These are phyloP conservation scores for Drosophila takahashii DNA, from an alignment of 1,140 invertebrate genomes.

Conservation along the genomic window DNA sequence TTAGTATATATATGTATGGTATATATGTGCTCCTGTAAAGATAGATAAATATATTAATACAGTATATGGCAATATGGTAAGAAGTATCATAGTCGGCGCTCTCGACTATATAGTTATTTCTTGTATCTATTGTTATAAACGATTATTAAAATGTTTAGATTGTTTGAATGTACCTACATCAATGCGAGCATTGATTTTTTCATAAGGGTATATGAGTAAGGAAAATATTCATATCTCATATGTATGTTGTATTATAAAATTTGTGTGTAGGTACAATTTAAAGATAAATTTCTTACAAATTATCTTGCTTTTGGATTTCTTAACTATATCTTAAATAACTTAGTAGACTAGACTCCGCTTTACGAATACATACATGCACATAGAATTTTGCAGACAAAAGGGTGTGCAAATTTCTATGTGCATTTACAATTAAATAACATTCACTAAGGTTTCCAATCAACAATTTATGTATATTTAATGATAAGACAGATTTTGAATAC, in stretches of 20 bases:
- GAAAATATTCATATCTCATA: conserved; percentile 1
- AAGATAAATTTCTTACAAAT: too few species aligned
- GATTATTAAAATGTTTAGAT: not conserved
- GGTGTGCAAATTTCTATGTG: conserved; percentile 23
- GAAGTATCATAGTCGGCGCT: not conserved
- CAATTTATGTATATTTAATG: conserved; percentile 21
- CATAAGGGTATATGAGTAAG: not conserved
- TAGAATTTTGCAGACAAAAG: conserved; percentile 37
- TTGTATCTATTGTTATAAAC: too few species aligned
- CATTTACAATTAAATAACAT: conserved; percentile 47
- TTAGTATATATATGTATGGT: not conserved
- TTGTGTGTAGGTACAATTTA: not conserved
- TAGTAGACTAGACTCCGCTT: conserved; percentile 8
- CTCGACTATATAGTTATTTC: not conserved
- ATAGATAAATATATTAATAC: not conserved
- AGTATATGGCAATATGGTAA: too few species aligned
- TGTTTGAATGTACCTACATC: not conserved
- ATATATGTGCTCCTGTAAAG: not conserved
- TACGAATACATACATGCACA: conserved; percentile 22
- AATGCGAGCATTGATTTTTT: conserved; percentile 1
- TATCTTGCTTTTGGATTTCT: not conserved
- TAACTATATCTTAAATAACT: not conserved
- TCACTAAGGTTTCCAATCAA: conserved; percentile 16
- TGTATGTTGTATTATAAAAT: not conserved
- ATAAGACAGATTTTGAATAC: not conserved